phyloP scores from a whole-genome alignment of 2,888 invertebrate genomes.

The Mimas tiliae region DNA sequence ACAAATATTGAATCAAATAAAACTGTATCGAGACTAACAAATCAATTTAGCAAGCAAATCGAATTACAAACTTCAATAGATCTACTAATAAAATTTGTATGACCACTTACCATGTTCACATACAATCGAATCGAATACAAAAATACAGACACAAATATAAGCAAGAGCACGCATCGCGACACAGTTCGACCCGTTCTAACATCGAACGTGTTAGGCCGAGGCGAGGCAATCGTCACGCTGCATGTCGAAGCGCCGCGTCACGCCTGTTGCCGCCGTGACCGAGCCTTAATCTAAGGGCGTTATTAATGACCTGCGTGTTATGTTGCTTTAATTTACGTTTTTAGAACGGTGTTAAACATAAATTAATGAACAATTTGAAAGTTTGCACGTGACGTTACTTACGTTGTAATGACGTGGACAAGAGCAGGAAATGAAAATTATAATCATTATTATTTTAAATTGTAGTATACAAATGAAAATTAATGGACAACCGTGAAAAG shows the following conservation, averaged over 20 bases:
- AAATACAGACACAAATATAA: not conserved
- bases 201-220: not conserved
- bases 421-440: too few species aligned
- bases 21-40: too few species aligned
- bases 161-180: slow-evolving; percentile 8
- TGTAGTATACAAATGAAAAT: too few species aligned
- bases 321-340: slow-evolving; percentile 7
- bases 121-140: not conserved
- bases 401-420: too few species aligned
- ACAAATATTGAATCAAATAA: too few species aligned
- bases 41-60: too few species aligned
- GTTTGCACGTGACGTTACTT: not conserved
- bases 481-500: too few species aligned
- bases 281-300: not conserved
- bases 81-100: not conserved
- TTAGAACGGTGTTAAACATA: not conserved
- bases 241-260: not conserved
- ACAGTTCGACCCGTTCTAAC: not conserved
- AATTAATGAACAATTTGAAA: not conserved
- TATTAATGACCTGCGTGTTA: slow-evolving; percentile 16
- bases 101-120: slow-evolving; percentile 6
- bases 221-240: not conserved
- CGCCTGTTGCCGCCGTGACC: slow-evolving; percentile 13
- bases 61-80: too few species aligned
- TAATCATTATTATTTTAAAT: too few species aligned